Conservation (phyloP, 1,140 invertebrate genomes). For the Sminthurides bifidus region DNA sequence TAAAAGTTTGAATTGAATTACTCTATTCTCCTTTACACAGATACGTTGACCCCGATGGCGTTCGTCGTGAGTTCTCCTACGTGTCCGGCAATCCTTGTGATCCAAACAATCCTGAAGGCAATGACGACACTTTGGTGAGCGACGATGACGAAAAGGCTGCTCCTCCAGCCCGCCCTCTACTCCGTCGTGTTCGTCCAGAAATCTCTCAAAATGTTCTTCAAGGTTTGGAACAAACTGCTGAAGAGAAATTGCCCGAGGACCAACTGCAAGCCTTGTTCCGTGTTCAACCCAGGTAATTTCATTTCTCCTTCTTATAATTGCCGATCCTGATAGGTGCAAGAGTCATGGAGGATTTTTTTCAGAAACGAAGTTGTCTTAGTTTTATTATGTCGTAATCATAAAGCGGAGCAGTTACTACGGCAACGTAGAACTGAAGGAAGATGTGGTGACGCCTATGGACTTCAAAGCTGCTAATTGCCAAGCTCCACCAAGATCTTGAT, state of each 20-base stretch:
- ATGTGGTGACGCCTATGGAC: too few relatives aligned
- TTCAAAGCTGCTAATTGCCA: too few relatives aligned
- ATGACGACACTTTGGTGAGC: constrained; percentile 37
- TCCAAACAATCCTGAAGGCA: constrained; percentile 58
- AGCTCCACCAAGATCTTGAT: too few relatives aligned
- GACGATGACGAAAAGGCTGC: constrained; percentile 48
- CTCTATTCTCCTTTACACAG: constrained; percentile 9
- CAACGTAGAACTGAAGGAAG: too few relatives aligned
- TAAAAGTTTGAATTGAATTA: not conserved
- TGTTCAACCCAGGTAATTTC: constrained; percentile 12
- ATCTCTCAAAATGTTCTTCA: constrained; percentile 19
- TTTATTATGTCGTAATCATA: too few relatives aligned
- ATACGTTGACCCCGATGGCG: constrained; percentile 75
- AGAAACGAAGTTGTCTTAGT: too few relatives aligned
- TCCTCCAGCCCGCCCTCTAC: constrained; percentile 48
- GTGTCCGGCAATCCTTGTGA: constrained; percentile 83
- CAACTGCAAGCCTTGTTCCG: constrained; percentile 20
- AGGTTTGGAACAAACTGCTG: constrained; percentile 28
- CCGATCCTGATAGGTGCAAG: not conserved
- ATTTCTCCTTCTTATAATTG: not conserved
- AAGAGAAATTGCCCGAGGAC: constrained; percentile 27
- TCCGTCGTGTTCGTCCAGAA: constrained; percentile 34
- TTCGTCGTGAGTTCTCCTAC: constrained; percentile 75
- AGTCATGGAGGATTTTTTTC: too few relatives aligned
- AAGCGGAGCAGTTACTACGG: too few relatives aligned